These are phyloP conservation scores for Ranitomeya variabilis DNA, from an alignment of 2,113 vertebrate genomes.

Conservation along the genomic window DNA sequence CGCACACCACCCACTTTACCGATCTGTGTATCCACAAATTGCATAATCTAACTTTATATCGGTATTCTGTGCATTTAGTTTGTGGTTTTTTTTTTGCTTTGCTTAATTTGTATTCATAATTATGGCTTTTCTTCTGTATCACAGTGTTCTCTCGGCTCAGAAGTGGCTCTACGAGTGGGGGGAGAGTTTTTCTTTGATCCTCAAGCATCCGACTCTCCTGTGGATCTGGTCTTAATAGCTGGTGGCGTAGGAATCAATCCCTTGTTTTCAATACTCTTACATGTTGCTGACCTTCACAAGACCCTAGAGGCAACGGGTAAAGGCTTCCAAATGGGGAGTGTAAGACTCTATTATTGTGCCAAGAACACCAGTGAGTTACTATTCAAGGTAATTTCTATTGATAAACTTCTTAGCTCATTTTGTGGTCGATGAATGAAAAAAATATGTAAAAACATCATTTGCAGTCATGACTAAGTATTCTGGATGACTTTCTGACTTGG, in stretches of 20 bases:
- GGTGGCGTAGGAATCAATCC: conserved; percentile 96
- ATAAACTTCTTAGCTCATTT: neutral
- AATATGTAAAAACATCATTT: neutral
- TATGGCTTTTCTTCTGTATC: conserved; percentile 47
- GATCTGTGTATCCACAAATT: neutral
- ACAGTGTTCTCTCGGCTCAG: conserved; percentile 83
- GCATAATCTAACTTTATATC: too few relatives aligned
- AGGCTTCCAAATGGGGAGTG: conserved; percentile 72
- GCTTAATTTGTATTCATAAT: neutral
- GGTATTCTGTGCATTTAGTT: neutral
- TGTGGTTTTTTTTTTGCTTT: neutral
- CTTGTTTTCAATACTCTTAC: conserved; percentile 90
- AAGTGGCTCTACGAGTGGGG: conserved; percentile 86
- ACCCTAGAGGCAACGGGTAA: conserved; percentile 62
- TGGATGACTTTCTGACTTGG: neutral
- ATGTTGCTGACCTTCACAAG: conserved; percentile 79
- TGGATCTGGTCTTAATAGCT: conserved; percentile 87
- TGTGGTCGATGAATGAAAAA: neutral
- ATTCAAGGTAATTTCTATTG: conserved; percentile 80
- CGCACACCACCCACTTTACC: neutral
- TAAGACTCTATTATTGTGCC: conserved; percentile 87
- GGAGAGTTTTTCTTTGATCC: conserved; percentile 95
- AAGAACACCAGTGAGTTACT: conserved; percentile 84
- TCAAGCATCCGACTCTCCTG: conserved; percentile 74
- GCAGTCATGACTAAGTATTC: neutral